Evolutionary conservation across 1,140 invertebrate species (phyloP).

Genomic region (Berghia stephanieae): DNA sequence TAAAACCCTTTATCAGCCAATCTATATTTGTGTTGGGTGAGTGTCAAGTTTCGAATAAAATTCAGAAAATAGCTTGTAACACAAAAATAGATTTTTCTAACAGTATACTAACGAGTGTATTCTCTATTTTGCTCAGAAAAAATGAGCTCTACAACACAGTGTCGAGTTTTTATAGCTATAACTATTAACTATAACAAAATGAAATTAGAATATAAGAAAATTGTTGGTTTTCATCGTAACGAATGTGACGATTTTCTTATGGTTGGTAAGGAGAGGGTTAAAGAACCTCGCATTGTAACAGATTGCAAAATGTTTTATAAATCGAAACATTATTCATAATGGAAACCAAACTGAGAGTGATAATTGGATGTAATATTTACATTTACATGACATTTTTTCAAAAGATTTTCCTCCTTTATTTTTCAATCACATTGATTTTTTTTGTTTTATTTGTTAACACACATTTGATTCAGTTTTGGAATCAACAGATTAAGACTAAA

Average conservation of each 20-base stretch:
- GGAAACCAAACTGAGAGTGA: conserved; percentile 86
- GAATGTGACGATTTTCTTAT: not conserved
- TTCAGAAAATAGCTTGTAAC: no score
- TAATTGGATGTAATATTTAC: not conserved
- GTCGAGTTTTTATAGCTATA: no score
- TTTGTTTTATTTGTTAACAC: not conserved
- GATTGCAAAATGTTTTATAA: not conserved
- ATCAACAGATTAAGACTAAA: not conserved
- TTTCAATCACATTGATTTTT: no score
- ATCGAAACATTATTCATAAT: conserved; percentile 52
- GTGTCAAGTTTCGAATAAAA: no score
- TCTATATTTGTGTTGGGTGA: no score
- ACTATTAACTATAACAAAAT: no score
- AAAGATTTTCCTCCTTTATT: not conserved
- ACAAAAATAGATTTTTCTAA: no score
- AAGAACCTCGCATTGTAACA: not conserved
- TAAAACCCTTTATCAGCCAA: not conserved
- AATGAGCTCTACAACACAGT: no score
- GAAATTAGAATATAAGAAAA: no score
- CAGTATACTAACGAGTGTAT: no score
- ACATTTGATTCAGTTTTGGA: not conserved
- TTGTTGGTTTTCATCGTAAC: not conserved
- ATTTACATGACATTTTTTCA: not conserved
- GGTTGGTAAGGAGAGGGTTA: no score
- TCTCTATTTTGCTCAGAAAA: no score